phyloP scores from a whole-genome alignment of 2,888 invertebrate genomes.

The Philhelius pedissequus region DNA sequence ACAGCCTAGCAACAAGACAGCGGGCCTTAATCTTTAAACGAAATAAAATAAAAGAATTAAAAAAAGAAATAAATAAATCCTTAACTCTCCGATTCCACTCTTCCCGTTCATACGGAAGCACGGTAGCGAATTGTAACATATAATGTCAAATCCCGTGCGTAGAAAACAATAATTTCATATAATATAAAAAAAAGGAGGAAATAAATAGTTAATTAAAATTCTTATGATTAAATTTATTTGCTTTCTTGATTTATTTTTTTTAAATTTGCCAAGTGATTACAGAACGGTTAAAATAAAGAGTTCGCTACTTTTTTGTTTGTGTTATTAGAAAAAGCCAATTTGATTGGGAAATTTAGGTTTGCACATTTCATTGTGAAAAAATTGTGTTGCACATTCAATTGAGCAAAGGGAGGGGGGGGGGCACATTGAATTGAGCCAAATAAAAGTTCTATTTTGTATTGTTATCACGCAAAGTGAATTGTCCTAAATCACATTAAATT shows the following conservation, averaged over 20 bases:
- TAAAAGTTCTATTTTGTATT: not conserved
- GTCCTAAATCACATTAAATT: not conserved
- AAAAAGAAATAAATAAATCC: too few relatives aligned
- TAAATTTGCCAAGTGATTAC: not conserved
- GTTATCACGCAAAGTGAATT: not conserved
- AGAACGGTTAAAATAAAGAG: not conserved
- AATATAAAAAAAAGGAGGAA: too few relatives aligned
- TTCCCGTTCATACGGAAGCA: too few relatives aligned
- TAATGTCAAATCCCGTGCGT: not conserved
- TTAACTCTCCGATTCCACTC: too few relatives aligned
- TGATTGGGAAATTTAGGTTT: not conserved
- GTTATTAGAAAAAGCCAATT: not conserved
- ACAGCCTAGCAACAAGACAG: too few relatives aligned
- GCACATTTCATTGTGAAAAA: not conserved
- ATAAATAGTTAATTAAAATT: too few relatives aligned
- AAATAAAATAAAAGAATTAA: too few relatives aligned
- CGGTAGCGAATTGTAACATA: not conserved
- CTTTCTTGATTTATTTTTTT: too few relatives aligned
- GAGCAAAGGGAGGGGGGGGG: not conserved
- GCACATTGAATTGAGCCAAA: not conserved
- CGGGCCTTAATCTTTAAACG: too few relatives aligned
- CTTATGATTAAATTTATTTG: too few relatives aligned
- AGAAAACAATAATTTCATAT: too few relatives aligned
- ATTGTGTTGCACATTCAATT: not conserved
- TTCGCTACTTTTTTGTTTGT: not conserved